Base-by-base conservation (phyloP, 2,888 invertebrate species). In the Crematogaster levior region DNA sequence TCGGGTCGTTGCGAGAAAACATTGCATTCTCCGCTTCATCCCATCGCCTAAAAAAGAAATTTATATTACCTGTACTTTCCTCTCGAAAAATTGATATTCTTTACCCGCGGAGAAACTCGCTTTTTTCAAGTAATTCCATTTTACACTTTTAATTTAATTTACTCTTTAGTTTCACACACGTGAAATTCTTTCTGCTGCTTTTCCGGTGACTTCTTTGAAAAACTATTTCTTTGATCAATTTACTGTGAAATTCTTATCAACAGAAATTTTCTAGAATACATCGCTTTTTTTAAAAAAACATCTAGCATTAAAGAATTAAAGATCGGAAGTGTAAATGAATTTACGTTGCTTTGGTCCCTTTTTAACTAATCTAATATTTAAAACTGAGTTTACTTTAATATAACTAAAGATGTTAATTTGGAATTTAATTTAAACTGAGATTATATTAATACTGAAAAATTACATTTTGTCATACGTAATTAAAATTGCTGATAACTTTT, bases 101-200 rank as follows among this genome's bases (percentile, higher is more conserved):
- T 73, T 30, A 37, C 12, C 0, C 15, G 5, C n/a, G 9, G 18
- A 40, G 21, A 21, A 21, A 60, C 15, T 30, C 21, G 7, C 15
- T 63, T 6, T n/a, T 70, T 53, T 37, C 18, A 3, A 51, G 15
- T 40, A 15, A 77, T 51, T 77, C 21, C 21, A 72, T 72, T 40
- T 72, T 27, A 58, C 3, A 18, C 53, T 58, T 72, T 58, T 58
- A 72, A 72, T 72, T 56, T 58, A 27, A 58, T 72, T 72, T 37
- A 18, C 24, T 43, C 9, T 73, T 60, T 61, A 24, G 3, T 30
- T 24, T 24, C n/a, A 30, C n/a, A 60, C 18, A 34, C 2, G 18
- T 18, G 21, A 74, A 21, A 34, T 7, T 43, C 21, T 43, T 34
- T 34, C 43, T 74, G n/a, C 3, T n/a, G 27, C 0, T 5, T 30